These are phyloP conservation scores for Hippocampus mohnikei DNA, from an alignment of 2,113 vertebrate species.

Conservation along the genomic window DNA sequence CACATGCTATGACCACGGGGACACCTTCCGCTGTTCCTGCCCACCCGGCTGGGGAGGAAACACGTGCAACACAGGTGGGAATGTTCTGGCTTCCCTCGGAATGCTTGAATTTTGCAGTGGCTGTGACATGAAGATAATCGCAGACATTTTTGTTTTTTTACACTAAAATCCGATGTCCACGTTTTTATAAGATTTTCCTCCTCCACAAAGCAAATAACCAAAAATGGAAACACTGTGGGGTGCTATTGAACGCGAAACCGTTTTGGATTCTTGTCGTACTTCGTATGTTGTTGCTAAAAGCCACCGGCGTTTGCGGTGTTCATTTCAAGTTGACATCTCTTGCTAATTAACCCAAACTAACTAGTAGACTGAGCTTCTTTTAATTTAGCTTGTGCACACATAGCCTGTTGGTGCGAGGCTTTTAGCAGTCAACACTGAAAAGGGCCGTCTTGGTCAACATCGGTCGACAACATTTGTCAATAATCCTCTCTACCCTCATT, in stretches of 20 bases:
- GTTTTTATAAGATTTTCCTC: neutral
- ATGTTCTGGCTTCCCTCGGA: neutral
- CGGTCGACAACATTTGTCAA: neutral
- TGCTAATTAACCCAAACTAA: neutral
- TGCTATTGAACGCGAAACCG: neutral
- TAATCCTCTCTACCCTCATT: neutral
- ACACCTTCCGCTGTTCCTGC: slow-evolving; percentile 88
- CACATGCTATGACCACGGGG: slow-evolving; percentile 88
- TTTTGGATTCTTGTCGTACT: neutral
- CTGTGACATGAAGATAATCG: neutral
- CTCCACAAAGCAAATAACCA: neutral
- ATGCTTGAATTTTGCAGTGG: neutral
- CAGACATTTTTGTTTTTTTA: neutral
- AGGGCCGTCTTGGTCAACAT: neutral
- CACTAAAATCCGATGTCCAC: neutral
- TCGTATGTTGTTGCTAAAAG: neutral
- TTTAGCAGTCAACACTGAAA: slow-evolving; percentile 5
- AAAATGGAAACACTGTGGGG: neutral
- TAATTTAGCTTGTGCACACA: neutral
- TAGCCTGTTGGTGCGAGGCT: neutral
- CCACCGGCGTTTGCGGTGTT: neutral
- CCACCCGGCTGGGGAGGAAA: slow-evolving; percentile 86
- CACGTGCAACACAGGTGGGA: slow-evolving; percentile 85
- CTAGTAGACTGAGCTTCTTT: neutral
- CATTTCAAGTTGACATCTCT: neutral